Evolutionary conservation across 2,888 invertebrate species (phyloP).

Genomic region (Torymus aiolomorphi): DNA sequence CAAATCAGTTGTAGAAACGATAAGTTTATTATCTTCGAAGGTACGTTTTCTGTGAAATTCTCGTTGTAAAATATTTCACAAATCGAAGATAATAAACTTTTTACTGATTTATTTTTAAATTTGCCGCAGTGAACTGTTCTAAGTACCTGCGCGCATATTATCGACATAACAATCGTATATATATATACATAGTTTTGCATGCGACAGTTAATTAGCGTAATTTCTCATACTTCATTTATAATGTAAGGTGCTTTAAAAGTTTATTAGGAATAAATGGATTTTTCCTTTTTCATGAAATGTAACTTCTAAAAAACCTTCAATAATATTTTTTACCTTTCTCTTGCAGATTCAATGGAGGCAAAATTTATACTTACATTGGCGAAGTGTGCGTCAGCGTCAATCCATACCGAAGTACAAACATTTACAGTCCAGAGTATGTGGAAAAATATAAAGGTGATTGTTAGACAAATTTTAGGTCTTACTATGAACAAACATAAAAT

Average conservation of each 20-base stretch:
- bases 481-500: background rate
- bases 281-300: too few species aligned
- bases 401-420: constrained; percentile 94
- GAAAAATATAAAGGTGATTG: constrained; percentile 88
- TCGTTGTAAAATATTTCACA: constrained; percentile 18
- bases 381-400: constrained; percentile 98
- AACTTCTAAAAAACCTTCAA: too few species aligned
- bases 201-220: too few species aligned
- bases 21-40: constrained; percentile 31
- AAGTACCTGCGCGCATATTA: too few species aligned
- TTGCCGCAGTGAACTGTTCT: too few species aligned
- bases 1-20: constrained; percentile 10
- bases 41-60: constrained; percentile 29
- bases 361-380: constrained; percentile 98
- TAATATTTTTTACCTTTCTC: constrained; percentile 62
- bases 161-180: too few species aligned
- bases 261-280: too few species aligned
- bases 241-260: too few species aligned
- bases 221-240: too few species aligned
- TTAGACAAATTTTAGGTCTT: background rate
- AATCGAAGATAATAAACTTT: background rate
- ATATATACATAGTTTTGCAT: too few species aligned
- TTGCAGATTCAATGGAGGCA: constrained; percentile 91
- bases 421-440: constrained; percentile 91
- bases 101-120: background rate